Evolutionary conservation across 1,140 invertebrate species (phyloP), one percentile per base, ranked within the genome.

Genomic region (Ceratina japonica): DNA sequence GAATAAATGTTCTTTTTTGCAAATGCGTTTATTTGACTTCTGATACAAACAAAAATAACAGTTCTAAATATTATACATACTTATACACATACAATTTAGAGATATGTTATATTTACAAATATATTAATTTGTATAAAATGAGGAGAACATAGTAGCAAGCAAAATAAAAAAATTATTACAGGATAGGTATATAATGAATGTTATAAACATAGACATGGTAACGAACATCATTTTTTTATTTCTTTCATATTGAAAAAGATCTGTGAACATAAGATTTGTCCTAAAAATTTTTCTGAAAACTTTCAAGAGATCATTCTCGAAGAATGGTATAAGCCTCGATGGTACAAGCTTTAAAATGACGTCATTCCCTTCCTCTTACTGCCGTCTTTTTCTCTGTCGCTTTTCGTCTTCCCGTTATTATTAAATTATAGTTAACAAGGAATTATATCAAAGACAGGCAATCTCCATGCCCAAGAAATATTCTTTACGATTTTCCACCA

Each of bases 401-500:
- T 44, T 10, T 44, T 44, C 10, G 37, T 44, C 37, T 51, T 66
- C 12, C 63, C 16, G 24, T 62, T 20, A 24, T 22, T 22, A 62
- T 1, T 62, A 22, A 62, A 31, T 52, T 49, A 71, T 77, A 18
- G 52, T 77, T 71, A 52, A 70, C 58, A 59, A 71, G 37, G n/a
- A 69, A 61, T 68, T 61, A 31, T 58, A 75, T 75, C 20, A 69
- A 49, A 64, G 24, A 64, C 61, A 54, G 64, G 13, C 15, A 59
- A 20, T 70, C 27, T 1, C 1, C 3, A 37, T 16, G 31, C 52
- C 1, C 58, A 1, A 72, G 8, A 37, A 20, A 61, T 65, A n/a
- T 22, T 71, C 58, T 15, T 86, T 86, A 92, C 77, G 91, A 92
- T 76, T 94, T 93, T 54, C 93, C 93, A 75, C 94, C 94, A 80